These are phyloP conservation scores for Cyanoramphus novaezelandiae DNA, from an alignment of 2,113 vertebrate genomes.

Conservation along the genomic window DNA sequence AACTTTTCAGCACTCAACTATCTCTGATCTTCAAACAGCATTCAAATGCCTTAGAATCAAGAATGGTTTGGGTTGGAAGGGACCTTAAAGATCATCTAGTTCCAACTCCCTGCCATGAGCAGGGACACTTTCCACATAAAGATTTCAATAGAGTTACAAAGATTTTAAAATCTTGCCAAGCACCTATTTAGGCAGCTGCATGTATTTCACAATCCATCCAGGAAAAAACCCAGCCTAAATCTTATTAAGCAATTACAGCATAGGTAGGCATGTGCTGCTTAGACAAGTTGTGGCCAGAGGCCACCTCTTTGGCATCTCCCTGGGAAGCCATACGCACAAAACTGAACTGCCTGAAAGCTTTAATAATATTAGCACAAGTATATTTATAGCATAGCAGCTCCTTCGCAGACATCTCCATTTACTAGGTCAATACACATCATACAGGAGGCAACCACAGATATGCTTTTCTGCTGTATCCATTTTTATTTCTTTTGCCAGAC, in stretches of 20 bases:
- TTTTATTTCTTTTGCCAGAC: conserved; percentile 20
- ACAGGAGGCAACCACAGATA: conserved; percentile 33
- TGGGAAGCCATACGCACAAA: background rate
- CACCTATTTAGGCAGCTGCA: background rate
- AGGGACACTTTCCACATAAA: background rate
- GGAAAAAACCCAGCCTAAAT: background rate
- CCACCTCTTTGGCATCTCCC: background rate
- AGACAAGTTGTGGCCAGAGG: background rate
- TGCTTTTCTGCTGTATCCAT: background rate
- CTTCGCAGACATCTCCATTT: conserved; percentile 53
- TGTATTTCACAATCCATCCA: background rate
- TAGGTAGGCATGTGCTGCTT: background rate
- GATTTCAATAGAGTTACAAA: background rate
- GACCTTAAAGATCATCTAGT: background rate
- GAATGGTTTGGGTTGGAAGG: background rate
- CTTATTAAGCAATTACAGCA: background rate
- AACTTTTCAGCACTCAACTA: background rate
- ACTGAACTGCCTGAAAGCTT: conserved; percentile 29
- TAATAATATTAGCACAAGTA: conserved; percentile 52
- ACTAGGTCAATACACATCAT: conserved; percentile 53
- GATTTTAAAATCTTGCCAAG: background rate
- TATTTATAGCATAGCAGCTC: conserved; percentile 42
- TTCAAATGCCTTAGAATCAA: background rate
- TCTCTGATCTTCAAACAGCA: background rate
- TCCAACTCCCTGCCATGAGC: background rate